phyloP scores from a whole-genome alignment of 2,797 vertebrate genomes.

The Sebastes cheni region DNA sequence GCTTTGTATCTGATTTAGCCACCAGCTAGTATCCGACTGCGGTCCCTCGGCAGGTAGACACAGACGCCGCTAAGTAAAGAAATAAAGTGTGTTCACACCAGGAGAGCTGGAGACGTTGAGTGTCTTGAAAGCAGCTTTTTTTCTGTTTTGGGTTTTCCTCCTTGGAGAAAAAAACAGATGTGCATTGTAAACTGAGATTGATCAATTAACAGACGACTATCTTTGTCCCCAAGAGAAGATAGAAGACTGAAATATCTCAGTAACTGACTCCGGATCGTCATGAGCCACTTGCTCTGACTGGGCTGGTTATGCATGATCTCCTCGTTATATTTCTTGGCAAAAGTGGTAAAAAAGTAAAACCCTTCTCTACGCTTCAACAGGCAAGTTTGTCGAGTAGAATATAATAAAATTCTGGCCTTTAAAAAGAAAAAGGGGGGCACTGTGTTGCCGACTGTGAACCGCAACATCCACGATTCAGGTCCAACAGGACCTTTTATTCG shows the following conservation, averaged over 20 bases:
- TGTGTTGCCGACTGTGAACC: too few species aligned
- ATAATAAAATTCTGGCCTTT: too few species aligned
- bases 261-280: not conserved
- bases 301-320: not conserved
- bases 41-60: not conserved
- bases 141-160: not conserved
- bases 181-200: not conserved
- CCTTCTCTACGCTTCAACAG: too few species aligned
- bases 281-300: not conserved
- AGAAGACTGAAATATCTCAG: not conserved
- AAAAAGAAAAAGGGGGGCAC: too few species aligned
- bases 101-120: not conserved
- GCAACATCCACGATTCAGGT: too few species aligned
- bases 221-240: not conserved
- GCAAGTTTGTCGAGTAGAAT: too few species aligned
- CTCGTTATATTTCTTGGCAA: not conserved
- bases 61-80: not conserved
- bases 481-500: not conserved
- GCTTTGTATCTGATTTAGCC: not conserved
- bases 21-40: not conserved
- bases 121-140: not conserved
- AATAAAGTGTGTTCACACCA: not conserved
- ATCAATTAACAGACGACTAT: not conserved
- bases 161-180: not conserved
- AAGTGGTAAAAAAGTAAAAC: not conserved